Evolutionary conservation across 2,113 vertebrate genomes (phyloP).

Genomic region (Apodemus speciosus): DNA sequence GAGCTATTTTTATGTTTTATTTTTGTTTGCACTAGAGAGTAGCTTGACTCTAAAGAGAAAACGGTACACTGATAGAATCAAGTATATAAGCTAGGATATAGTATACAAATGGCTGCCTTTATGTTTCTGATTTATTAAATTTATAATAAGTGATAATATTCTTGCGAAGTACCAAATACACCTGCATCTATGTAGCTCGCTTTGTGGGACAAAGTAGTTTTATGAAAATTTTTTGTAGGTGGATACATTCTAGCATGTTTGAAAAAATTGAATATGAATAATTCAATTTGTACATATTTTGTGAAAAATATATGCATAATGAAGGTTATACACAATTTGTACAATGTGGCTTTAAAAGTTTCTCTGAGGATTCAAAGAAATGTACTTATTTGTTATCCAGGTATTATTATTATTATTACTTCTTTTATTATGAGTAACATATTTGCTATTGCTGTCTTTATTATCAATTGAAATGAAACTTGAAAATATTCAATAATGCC

Average conservation of each 20-base stretch:
- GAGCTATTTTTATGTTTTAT: constrained; percentile 55
- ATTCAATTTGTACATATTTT: background rate
- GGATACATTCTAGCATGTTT: background rate
- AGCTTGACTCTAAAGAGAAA: constrained; percentile 59
- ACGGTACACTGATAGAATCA: constrained; percentile 15
- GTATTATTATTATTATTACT: background rate
- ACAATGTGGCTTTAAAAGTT: background rate
- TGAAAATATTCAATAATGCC: background rate
- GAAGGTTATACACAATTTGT: background rate
- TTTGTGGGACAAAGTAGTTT: background rate
- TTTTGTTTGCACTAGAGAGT: constrained; percentile 42
- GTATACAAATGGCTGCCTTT: background rate
- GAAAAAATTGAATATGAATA: background rate
- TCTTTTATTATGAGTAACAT: background rate
- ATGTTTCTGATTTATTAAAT: constrained; percentile 37
- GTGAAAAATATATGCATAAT: background rate
- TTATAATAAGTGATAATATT: constrained; percentile 25
- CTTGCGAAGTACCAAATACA: constrained; percentile 3
- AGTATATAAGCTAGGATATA: background rate
- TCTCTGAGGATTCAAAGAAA: background rate
- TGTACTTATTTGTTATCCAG: background rate
- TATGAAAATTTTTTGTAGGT: background rate
- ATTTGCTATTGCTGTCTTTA: background rate
- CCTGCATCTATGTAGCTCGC: background rate
- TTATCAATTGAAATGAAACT: constrained; percentile 15